Evolutionary conservation across 2,113 vertebrate species (phyloP).

Genomic region (Alectura lathami): DNA sequence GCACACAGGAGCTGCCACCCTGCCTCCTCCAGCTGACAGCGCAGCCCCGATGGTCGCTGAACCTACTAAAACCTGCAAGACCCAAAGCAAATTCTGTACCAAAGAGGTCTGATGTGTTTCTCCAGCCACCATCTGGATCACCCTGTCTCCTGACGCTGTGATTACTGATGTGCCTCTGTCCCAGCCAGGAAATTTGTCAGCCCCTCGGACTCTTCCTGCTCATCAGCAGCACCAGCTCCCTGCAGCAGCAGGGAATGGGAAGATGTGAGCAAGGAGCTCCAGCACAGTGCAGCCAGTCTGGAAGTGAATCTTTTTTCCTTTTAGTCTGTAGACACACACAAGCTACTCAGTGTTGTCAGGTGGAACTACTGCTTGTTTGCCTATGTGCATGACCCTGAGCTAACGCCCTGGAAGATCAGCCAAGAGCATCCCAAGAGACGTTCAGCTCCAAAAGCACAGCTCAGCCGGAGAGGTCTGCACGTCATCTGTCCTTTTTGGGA

Average conservation of each 20-base stretch:
- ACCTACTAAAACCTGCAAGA: neutral
- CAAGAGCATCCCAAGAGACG: neutral
- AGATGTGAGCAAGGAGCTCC: neutral
- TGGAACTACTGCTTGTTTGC: neutral
- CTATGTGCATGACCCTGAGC: accelerated
- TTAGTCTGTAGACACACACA: neutral
- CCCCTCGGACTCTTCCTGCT: neutral
- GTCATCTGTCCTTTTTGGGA: neutral
- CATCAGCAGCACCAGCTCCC: neutral
- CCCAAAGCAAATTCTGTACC: neutral
- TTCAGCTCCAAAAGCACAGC: neutral
- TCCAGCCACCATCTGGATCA: accelerated
- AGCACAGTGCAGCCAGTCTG: neutral
- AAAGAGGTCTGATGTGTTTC: neutral
- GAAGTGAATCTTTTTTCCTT: neutral
- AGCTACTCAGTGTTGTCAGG: neutral
- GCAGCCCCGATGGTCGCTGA: neutral
- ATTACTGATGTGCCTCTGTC: neutral
- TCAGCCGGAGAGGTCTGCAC: neutral
- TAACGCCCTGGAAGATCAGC: neutral
- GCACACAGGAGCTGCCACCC: neutral
- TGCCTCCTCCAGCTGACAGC: accelerated
- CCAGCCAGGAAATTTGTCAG: neutral
- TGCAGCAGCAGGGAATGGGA: neutral
- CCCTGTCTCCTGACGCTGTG: accelerated